Percentiles rank a stretch among this genome's conserved stretches.
These are phyloP conservation scores for Uloborus plumipes DNA, from an alignment of 2,888 invertebrate genomes.

Conservation along the genomic window DNA sequence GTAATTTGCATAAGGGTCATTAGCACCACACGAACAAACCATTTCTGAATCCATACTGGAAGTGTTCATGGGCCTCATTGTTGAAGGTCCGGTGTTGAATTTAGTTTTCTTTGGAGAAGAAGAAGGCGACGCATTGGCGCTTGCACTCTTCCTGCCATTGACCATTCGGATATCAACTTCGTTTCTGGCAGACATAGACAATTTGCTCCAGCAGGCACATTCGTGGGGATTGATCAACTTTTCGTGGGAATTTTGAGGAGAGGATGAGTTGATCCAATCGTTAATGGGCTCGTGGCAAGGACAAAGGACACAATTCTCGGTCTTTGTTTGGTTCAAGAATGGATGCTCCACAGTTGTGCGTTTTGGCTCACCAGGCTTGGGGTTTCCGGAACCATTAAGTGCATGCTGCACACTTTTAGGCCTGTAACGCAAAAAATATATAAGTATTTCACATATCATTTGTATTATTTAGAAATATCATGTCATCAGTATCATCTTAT, in stretches of 20 bases:
- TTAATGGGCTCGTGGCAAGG: conserved; percentile 58
- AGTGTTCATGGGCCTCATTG: conserved; percentile 19
- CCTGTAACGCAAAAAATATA: conserved; percentile 6
- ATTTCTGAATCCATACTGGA: conserved; percentile 17
- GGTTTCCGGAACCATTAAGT: conserved; percentile 25
- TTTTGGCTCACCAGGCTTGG: conserved; percentile 19
- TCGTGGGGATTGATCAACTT: conserved; percentile 25
- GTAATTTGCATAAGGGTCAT: conserved; percentile 75
- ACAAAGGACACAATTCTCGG: conserved; percentile 41
- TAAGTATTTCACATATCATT: too few species aligned
- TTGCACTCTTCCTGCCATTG: conserved; percentile 39
- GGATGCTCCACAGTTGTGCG: conserved; percentile 6
- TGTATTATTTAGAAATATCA: too few species aligned
- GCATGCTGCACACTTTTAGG: conserved; percentile 51
- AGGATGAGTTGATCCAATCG: conserved; percentile 26
- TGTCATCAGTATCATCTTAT: too few species aligned
- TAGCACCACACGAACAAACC: conserved; percentile 49
- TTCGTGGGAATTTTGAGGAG: conserved; percentile 25
- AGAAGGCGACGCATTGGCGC: conserved; percentile 52
- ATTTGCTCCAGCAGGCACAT: conserved; percentile 58
- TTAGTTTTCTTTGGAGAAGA: conserved; percentile 55
- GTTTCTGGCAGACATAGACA: conserved; percentile 38
- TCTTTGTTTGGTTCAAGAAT: not conserved
- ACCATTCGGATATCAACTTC: conserved; percentile 32
- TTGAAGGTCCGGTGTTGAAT: conserved; percentile 29